Base-by-base conservation (phyloP, 2,797 vertebrate species). In the Agapornis canus region DNA sequence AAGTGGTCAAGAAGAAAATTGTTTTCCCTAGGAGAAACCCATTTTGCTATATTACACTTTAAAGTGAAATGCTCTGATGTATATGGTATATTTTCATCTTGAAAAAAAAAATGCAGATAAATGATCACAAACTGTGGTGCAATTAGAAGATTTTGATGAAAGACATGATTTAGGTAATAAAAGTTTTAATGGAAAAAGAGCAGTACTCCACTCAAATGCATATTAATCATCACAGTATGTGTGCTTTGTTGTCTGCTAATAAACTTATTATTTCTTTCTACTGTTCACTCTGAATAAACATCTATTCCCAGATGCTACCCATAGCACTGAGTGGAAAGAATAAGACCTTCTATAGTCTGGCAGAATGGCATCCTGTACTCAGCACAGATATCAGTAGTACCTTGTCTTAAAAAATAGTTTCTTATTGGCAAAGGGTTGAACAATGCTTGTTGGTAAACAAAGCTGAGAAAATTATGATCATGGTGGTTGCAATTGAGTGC, bases 91-190 rank as follows among this genome's bases (percentile, higher is more conserved):
- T 85, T 72, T 72, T 42, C 18, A 19, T 91, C 82, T 79, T 71
- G 21, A 54, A 70, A 82, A 68, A 82, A 68, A 90, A 91, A 92
- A 35, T 23, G 35, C 61, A 83, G 78, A 81, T 89, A 97, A 95
- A 96, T 90, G 52, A 95, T 95, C 95, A 94, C 79, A 94, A 94
- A 94, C 60, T 92, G 65, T 48, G 66, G 77, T 76, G 48, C 76
- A 94, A 94, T 95, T 96, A 95, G 72, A 66, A 94, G 86, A 92
- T 56, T 85, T 80, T 96, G 86, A 96, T 94, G 79, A 76, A 94
- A 94, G 52, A 91, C 43, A 35, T 81, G 57, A 89, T 94, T 95
- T 94, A 86, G 90, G 64, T 90, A 89, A 89, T 86, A 61, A 8
- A 89, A 68, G 35, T 80, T 92, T 75, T 95, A 95, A 92, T 93